Evolutionary conservation across 2,888 invertebrate species (phyloP).

Genomic region (Scaptomyza reducta): DNA sequence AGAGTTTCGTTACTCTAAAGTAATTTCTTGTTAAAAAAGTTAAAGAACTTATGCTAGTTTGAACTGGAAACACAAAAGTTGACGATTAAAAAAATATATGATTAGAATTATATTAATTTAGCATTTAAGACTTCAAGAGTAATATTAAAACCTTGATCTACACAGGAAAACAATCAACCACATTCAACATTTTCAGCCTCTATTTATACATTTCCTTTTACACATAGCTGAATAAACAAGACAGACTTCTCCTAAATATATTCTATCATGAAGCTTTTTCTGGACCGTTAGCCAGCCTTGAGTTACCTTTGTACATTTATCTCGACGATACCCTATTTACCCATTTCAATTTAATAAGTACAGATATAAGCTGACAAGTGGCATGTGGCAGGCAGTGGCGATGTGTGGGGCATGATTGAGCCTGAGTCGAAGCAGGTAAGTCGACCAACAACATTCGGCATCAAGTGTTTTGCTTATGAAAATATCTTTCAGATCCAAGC

Average conservation of each 20-base stretch:
- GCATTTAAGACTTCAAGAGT: not conserved
- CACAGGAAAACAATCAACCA: too few species aligned
- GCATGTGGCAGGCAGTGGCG: constrained; percentile 31
- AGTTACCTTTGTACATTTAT: not conserved
- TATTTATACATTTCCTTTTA: too few species aligned
- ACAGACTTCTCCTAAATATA: not conserved
- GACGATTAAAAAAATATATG: too few species aligned
- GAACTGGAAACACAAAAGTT: too few species aligned
- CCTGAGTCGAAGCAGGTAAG: constrained; percentile 33
- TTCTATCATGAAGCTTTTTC: not conserved
- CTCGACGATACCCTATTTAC: constrained; percentile 8
- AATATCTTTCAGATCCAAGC: constrained; percentile 40
- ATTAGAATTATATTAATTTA: too few species aligned
- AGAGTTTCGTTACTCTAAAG: too few species aligned
- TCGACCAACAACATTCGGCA: constrained; percentile 33
- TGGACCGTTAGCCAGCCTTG: not conserved
- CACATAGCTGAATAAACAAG: too few species aligned
- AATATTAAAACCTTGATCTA: too few species aligned
- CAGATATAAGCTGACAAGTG: constrained; percentile 72
- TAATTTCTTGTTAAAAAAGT: too few species aligned
- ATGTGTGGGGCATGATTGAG: constrained; percentile 55
- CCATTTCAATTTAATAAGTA: constrained; percentile 14
- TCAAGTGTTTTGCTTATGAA: constrained; percentile 69
- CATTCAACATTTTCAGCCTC: too few species aligned
- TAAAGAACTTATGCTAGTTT: too few species aligned